A percentile compares a stretch with the other conserved stretches of the same genome.
These are phyloP conservation scores for Campopleginae sp. DNA, from an alignment of 2,888 invertebrate genomes.

Conservation along the genomic window DNA sequence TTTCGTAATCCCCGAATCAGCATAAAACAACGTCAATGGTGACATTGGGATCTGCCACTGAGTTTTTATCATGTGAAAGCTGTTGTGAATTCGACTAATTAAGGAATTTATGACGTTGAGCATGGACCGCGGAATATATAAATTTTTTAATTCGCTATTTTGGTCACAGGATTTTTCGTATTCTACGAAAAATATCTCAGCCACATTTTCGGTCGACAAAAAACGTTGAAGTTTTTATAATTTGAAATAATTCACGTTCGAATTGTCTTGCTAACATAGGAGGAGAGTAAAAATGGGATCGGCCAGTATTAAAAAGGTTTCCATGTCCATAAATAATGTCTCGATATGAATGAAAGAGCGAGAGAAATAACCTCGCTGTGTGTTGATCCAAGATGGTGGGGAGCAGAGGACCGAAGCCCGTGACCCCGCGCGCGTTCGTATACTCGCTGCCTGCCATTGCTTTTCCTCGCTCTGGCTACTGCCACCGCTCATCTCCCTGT, in stretches of 20 bases:
- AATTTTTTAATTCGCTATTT: not conserved
- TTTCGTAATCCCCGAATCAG: not conserved
- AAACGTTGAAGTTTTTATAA: not conserved
- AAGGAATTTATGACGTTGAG: not conserved
- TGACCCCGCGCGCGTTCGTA: conserved; percentile 62
- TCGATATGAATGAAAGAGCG: conserved; percentile 56
- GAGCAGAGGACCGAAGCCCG: conserved; percentile 66
- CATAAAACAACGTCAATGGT: not conserved
- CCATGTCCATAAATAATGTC: conserved; percentile 21
- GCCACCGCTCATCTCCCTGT: conserved; percentile 12
- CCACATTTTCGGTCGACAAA: too few species aligned
- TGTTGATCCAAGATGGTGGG: conserved; percentile 65
- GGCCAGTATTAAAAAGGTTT: conserved; percentile 24
- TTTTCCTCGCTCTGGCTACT: conserved; percentile 46
- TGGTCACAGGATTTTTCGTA: not conserved
- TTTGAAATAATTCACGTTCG: not conserved
- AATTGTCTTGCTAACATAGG: not conserved
- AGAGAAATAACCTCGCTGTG: conserved; percentile 40
- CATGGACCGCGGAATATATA: not conserved
- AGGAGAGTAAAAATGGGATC: not conserved
- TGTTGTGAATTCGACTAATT: not conserved
- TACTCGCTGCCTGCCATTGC: conserved; percentile 50
- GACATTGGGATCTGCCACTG: not conserved
- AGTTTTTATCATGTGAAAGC: not conserved
- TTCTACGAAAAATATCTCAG: too few species aligned